Percentiles rank a stretch among this genome's conserved stretches.
These are phyloP conservation scores for Albula glossodonta DNA, from an alignment of 2,113 vertebrate species.

Conservation along the genomic window DNA sequence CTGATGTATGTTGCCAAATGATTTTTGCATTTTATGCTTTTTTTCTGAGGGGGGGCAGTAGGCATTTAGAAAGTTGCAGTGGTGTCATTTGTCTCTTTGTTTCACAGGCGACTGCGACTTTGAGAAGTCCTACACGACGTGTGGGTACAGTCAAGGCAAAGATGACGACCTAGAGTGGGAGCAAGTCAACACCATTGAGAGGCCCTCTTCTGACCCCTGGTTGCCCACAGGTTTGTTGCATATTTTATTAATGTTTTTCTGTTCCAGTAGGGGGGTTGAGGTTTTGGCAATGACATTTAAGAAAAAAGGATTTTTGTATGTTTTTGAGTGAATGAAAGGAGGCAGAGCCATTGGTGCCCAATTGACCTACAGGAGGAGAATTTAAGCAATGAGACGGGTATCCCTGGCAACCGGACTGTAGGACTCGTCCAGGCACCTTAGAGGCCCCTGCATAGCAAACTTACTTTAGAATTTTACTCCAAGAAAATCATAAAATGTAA, in stretches of 20 bases:
- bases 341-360: too few relatives aligned
- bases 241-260: background rate
- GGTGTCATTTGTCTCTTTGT: constrained; percentile 47
- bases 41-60: background rate
- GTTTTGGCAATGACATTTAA: background rate
- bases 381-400: too few relatives aligned
- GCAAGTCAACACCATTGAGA: constrained; percentile 79
- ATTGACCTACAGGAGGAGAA: too few relatives aligned
- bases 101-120: constrained; percentile 90
- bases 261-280: background rate
- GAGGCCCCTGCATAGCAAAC: too few relatives aligned
- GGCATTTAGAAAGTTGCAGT: constrained; percentile 27
- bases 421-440: too few relatives aligned
- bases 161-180: constrained; percentile 96
- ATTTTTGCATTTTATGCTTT: background rate
- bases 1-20: background rate
- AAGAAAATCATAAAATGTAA: too few relatives aligned
- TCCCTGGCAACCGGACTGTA: too few relatives aligned
- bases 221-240: constrained; percentile 85
- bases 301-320: too few relatives aligned
- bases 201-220: constrained; percentile 80
- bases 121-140: constrained; percentile 81
- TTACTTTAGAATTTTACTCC: too few relatives aligned
- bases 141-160: constrained; percentile 90
- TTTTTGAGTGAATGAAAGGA: too few relatives aligned